Base-by-base conservation (phyloP, 2,888 invertebrate genomes). In the Pseudanteris insignis region DNA sequence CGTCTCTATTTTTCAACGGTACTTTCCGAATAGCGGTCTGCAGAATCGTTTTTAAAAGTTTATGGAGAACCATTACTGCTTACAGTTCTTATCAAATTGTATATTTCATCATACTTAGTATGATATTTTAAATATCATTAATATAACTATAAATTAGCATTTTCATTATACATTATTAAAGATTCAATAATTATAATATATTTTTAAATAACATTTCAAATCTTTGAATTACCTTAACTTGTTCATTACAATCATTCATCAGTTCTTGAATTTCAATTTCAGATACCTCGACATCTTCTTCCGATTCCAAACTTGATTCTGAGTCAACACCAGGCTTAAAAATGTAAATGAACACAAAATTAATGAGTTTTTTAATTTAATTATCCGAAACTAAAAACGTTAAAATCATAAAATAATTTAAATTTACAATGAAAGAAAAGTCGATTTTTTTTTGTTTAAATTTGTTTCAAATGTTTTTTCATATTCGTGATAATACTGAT, bases 251-350 rank as follows among this genome's bases (percentile, higher is more conserved):
- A 4, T 54, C 61, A 2, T 40, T 15, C 1, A 40, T 46, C 10
- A 70, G 8, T 3, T 68, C 65, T 24, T 62, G 46, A 2, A 67
- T 14, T 48, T 70, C 70, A 4, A 37, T 50, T 13, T 34, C 21
- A 9, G 67, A 60, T 14, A 67, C 26, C 24, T 61, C 61, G 7
- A 63, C 10, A 54, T 64, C 41, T 55, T 63, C 34, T 24, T 63
- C 29, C 14, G 28, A 24, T n/a, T 37, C 33, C 10, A 47, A 30
- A 26, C 33, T 37, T 8, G 38, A 48, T 37, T 25, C 34, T 4
- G 25, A 32, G 10, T 38, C 26, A 14, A 36, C 37, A 3, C 28
- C 10, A 6, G 65, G 65, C 70, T 69, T 15, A 9, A 55, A 63
- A 50, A 14, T 28, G 36, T 25, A 4, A 21, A n/a, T n/a, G n/a